Conservation (phyloP, 1,140 invertebrate genomes). For the Hyphantria cunea region DNA sequence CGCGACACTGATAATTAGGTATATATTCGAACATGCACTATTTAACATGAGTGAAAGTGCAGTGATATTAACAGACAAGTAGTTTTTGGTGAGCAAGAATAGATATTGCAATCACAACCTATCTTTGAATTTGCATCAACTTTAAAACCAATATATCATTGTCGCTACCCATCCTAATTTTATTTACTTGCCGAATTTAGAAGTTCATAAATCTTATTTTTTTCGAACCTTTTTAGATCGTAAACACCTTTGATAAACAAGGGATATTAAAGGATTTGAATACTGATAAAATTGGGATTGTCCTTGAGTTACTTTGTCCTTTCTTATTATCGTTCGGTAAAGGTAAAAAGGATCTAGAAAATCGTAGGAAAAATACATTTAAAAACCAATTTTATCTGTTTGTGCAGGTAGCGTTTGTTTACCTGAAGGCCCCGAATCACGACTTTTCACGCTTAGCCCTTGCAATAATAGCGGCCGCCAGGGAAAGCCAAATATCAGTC, state of each 20-base stretch:
- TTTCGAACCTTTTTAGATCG: neutral
- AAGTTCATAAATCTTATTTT: neutral
- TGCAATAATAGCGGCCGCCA: constrained; percentile 87
- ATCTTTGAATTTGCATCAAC: too few species aligned
- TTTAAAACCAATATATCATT: too few species aligned
- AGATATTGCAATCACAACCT: too few species aligned
- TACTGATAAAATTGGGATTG: constrained; percentile 15
- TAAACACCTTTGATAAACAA: constrained; percentile 1
- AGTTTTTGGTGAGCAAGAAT: too few species aligned
- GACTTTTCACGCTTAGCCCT: constrained; percentile 88
- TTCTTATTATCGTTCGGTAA: constrained; percentile 15
- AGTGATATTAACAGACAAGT: too few species aligned
- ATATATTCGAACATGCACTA: too few species aligned
- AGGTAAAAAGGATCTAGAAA: neutral
- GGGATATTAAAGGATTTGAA: neutral
- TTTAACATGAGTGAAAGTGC: too few species aligned
- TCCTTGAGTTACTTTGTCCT: neutral
- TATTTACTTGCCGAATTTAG: neutral
- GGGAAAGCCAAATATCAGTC: constrained; percentile 86
- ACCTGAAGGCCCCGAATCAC: constrained; percentile 86
- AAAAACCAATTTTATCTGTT: constrained; percentile 8
- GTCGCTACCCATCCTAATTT: too few species aligned
- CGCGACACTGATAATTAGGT: too few species aligned
- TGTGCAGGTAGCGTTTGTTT: constrained; percentile 87
- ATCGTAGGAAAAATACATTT: too few species aligned